Evolutionary conservation across 1,140 invertebrate species (phyloP).

Genomic region (Drosophila bipectinata): DNA sequence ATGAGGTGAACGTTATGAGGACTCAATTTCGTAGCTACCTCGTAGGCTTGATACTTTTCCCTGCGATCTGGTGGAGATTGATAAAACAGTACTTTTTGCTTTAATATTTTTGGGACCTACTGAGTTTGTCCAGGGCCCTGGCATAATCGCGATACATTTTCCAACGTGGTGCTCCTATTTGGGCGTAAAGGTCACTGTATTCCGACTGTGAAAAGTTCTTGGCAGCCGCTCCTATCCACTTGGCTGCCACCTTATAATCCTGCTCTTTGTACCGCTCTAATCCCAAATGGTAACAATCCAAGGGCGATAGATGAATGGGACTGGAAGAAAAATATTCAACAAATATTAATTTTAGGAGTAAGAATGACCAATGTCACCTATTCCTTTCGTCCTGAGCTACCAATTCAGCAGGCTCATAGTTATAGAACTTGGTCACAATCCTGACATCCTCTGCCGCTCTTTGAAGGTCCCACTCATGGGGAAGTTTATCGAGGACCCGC

Average conservation of each 20-base stretch:
- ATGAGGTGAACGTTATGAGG: slow-evolving; percentile 28
- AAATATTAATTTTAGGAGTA: not conserved
- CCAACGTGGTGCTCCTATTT: slow-evolving; percentile 33
- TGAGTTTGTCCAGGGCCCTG: slow-evolving; percentile 27
- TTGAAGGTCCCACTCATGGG: not conserved
- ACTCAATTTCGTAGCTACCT: not conserved
- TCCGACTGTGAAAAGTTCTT: slow-evolving; percentile 22
- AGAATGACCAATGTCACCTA: not conserved
- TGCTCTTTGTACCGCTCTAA: slow-evolving; percentile 18
- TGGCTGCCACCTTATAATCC: slow-evolving; percentile 32
- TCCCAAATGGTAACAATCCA: slow-evolving; percentile 56
- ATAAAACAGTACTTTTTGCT: not conserved
- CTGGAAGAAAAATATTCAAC: not conserved
- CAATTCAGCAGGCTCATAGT: slow-evolving; percentile 21
- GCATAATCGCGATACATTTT: slow-evolving; percentile 37
- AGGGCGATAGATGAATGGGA: slow-evolving; percentile 22
- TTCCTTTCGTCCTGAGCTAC: not conserved
- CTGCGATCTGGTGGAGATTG: slow-evolving; percentile 9
- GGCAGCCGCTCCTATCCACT: slow-evolving; percentile 42
- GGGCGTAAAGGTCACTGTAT: slow-evolving; percentile 12
- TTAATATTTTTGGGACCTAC: slow-evolving; percentile 10
- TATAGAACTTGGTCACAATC: slow-evolving; percentile 37
- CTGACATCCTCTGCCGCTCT: slow-evolving; percentile 17
- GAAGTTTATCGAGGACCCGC: slow-evolving; percentile 13
- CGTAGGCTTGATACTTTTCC: not conserved